A percentile compares a stretch with the other conserved stretches of the same genome.
Conservation (phyloP, 2,113 vertebrate genomes). For the Oryzias celebensis region DNA sequence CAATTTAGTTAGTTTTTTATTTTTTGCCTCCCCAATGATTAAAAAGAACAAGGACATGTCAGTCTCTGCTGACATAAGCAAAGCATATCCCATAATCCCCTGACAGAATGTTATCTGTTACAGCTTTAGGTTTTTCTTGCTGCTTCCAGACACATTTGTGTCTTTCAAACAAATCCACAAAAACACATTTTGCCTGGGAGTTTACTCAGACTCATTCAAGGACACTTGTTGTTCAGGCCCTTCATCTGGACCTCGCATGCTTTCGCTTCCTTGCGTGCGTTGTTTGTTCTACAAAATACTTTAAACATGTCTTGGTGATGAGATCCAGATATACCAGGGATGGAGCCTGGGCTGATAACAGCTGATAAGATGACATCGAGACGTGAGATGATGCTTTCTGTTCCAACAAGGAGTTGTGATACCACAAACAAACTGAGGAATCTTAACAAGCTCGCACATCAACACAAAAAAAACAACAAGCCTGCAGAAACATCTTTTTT, state of each 20-base stretch:
- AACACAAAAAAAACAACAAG: not conserved
- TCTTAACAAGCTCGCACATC: slow-evolving; percentile 17
- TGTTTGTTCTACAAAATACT: slow-evolving; percentile 2
- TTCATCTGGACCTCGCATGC: not conserved
- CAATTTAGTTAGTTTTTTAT: too few species aligned
- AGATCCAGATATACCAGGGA: slow-evolving; percentile 31
- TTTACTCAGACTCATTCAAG: not conserved
- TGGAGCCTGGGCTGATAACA: slow-evolving; percentile 19
- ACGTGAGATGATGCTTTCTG: not conserved
- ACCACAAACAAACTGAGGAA: slow-evolving; percentile 29
- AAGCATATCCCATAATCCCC: too few species aligned
- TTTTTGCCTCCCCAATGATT: too few species aligned
- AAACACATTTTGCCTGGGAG: not conserved
- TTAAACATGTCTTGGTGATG: slow-evolving; percentile 28
- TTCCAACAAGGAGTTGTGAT: slow-evolving; percentile 18
- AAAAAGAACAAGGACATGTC: too few species aligned
- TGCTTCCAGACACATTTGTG: not conserved
- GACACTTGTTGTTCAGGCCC: not conserved
- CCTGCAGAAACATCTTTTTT: not conserved
- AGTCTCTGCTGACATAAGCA: too few species aligned
- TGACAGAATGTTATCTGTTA: too few species aligned
- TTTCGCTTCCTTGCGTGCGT: slow-evolving; percentile 2
- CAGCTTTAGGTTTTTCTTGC: not conserved
- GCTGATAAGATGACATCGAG: slow-evolving; percentile 36
- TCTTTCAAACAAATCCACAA: not conserved